These are phyloP conservation scores for Aethes cnicana DNA, from an alignment of 2,888 invertebrate species.

Conservation along the genomic window DNA sequence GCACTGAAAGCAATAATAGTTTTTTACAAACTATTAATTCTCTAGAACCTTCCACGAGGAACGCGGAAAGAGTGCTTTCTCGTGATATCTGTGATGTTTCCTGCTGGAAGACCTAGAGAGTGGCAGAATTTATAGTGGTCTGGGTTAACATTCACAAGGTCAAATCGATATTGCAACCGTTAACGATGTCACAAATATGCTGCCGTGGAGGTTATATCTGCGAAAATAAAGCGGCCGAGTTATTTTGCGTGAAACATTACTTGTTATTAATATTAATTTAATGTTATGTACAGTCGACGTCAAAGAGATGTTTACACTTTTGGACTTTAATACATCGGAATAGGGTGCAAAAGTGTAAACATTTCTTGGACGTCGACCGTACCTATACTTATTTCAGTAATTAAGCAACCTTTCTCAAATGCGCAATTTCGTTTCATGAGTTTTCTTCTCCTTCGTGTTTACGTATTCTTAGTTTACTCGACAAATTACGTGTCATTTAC, in stretches of 20 bases:
- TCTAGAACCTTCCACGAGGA: constrained; percentile 17
- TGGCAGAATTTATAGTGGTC: constrained; percentile 36
- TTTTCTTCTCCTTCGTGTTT: too few relatives aligned
- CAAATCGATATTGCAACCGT: constrained; percentile 55
- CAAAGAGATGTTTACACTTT: too few relatives aligned
- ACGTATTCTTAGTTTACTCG: too few relatives aligned
- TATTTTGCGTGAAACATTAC: neutral
- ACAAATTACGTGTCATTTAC: too few relatives aligned
- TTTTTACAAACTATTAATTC: constrained; percentile 1
- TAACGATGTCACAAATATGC: constrained; percentile 45
- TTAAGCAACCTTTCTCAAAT: too few relatives aligned
- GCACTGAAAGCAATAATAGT: neutral
- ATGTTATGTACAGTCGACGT: too few relatives aligned
- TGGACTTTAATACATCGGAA: too few relatives aligned
- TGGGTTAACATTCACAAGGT: constrained; percentile 50
- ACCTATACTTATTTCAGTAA: too few relatives aligned
- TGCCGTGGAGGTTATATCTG: constrained; percentile 33
- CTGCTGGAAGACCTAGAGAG: constrained; percentile 18
- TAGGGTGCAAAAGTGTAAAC: too few relatives aligned
- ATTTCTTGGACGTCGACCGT: too few relatives aligned
- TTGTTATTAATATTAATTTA: too few relatives aligned
- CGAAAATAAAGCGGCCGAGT: constrained; percentile 29
- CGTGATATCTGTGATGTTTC: constrained; percentile 12
- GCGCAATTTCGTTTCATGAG: too few relatives aligned
- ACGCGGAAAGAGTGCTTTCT: constrained; percentile 21